Evolutionary conservation across 64 coral and sea anemone genomes (phyloP), one percentile per base, ranked within the genome.

Genomic region (Actinia tenebrosa): DNA sequence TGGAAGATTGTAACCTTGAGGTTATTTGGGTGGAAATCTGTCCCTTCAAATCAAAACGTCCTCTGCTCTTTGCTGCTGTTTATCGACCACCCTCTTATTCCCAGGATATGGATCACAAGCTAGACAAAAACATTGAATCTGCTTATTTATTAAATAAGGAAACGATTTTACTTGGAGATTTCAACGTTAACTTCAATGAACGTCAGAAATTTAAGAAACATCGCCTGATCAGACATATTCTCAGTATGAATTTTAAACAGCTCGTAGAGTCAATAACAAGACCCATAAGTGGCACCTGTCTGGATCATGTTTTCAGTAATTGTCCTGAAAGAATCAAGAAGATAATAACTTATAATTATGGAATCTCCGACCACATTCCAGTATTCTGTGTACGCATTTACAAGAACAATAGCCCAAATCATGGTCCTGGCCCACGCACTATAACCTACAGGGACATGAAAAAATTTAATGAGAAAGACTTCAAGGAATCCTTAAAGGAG

Each of bases 221-320:
- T 59, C 83, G 83, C 20, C 27, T 84, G 8, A 84, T 56, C 22
- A 53, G 23, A 19, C 42, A 53, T 59, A 13, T 84, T 44, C 42
- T 59, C 17, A 84, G 30, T 43, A 84, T 84, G 83, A 53, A 80
- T 80, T 87, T 92, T 89, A 89, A 86, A 43, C 94, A 95, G 56
- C 89, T 92, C 11, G 78, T 92, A 2, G 62, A 86, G 83, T 30
- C 66, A 87, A 54, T 86, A 78, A 93, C 91, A 77, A 80, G 91
- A 78, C 90, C 84, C 0, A 68, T 77, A 0, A 93, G 94, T 45
- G 83, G 84, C 60, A 88, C 91, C 45, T 93, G 94, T 88, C 16
- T 93, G 22, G 94, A 92, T 53, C 94, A 96, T 66, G 75, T 96
- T 79, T 89, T 44, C 84, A 72, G 60, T 44, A 96, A 89, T 79